Base-by-base conservation (phyloP, 2,113 vertebrate species). In the Centropristis striata region DNA sequence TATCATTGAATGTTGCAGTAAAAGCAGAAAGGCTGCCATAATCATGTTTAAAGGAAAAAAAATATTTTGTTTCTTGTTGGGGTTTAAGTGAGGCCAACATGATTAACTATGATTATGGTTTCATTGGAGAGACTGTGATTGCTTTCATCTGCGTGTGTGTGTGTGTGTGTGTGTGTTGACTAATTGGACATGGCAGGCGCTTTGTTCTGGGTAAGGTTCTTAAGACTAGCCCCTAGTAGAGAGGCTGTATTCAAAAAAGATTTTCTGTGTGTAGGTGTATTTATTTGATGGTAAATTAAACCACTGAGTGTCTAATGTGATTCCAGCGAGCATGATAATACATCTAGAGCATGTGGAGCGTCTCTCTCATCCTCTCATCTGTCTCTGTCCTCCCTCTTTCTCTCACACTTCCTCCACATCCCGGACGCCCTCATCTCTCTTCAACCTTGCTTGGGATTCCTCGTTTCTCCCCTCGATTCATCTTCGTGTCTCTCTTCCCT, bases 211-310 rank as follows among this genome's bases (percentile, higher is more conserved):
- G 81, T 79, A 76, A 84, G 58, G 57, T 81, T 81, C 71, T 84
- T 76, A 82, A 50, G 21, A 72, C 57, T 47, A 59, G n/a, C 50
- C 57, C 64, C 41, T 51, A 25, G 77, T 75, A 32, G 36, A 57
- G 6, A 76, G 25, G 54, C 21, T 42, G 54, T 36, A 6, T 57
- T 61, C 28, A n/a, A 53, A 25, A n/a, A n/a, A 71, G 21, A 51
- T 68, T n/a, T 44, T 37, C 36, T 12, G n/a, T 53, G 42, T 15
- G 28, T 75, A 13, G 49, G 49, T 51, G 75, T 77, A 57, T 80
- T 70, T 78, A 59, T 63, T 64, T 76, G 79, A 73, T 80, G 60
- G 37, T 51, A 72, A 86, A 90, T 92, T 63, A 86, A 85, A 83
- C 55, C 36, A 9, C 39, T 23, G 54, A 76, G 79, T 53, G 57